Evolutionary conservation across 2,888 invertebrate species (phyloP).

Genomic region (Coleophora deauratella): DNA sequence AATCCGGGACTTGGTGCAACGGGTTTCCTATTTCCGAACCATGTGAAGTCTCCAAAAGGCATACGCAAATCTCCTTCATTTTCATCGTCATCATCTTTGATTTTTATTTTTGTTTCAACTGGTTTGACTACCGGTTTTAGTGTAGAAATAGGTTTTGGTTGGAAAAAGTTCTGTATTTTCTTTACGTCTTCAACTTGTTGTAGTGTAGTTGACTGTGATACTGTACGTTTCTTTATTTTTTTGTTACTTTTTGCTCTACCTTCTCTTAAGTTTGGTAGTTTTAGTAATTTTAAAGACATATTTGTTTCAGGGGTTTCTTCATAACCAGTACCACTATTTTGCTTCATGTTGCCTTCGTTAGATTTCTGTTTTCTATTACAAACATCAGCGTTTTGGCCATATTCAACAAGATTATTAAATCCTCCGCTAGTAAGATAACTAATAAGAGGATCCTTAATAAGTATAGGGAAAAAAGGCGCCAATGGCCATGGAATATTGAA

Average conservation of each 20-base stretch:
- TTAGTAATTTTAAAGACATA: slow-evolving; percentile 13
- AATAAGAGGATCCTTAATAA: slow-evolving; percentile 73
- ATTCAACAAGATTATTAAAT: slow-evolving; percentile 71
- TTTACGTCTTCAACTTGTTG: slow-evolving; percentile 31
- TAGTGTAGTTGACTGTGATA: slow-evolving; percentile 24
- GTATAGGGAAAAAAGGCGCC: slow-evolving; percentile 68
- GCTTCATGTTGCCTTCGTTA: slow-evolving; percentile 9
- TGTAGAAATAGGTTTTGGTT: slow-evolving; percentile 26
- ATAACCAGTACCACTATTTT: slow-evolving; percentile 11
- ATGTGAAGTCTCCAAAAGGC: slow-evolving; percentile 35
- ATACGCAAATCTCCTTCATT: slow-evolving; percentile 40
- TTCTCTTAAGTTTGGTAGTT: slow-evolving; percentile 28
- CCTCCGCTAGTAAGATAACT: slow-evolving; percentile 65
- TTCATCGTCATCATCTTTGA: slow-evolving; percentile 28
- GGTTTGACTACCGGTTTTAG: slow-evolving; percentile 32
- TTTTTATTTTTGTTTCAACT: slow-evolving; percentile 19
- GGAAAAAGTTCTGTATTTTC: slow-evolving; percentile 37
- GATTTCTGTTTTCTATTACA: slow-evolving; percentile 56
- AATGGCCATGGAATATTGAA: slow-evolving; percentile 65
- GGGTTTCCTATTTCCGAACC: slow-evolving; percentile 45
- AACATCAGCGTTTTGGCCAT: slow-evolving; percentile 72
- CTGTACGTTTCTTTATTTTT: slow-evolving; percentile 42
- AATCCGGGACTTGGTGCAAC: slow-evolving; percentile 74
- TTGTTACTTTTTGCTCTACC: slow-evolving; percentile 27
- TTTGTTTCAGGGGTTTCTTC: slow-evolving; percentile 9